Percentiles rank a stretch among this genome's conserved stretches.
These are phyloP conservation scores for Euthynnus affinis DNA, from an alignment of 2,797 vertebrate genomes.

Conservation along the genomic window DNA sequence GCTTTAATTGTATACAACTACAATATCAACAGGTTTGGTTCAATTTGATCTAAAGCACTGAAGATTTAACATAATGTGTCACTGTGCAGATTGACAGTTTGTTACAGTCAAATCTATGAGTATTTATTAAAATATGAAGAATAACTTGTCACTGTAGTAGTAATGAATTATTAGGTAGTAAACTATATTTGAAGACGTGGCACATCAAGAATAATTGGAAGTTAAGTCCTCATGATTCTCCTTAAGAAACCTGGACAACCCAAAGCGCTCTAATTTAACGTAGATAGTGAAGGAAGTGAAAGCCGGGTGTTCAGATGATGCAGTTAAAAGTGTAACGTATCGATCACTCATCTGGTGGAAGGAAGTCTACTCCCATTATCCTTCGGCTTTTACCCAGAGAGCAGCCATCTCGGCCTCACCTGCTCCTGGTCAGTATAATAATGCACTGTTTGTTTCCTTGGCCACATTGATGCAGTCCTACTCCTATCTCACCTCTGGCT, in stretches of 20 bases:
- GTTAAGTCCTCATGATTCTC: not conserved
- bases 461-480: conserved; percentile 54
- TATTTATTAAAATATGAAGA: not conserved
- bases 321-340: conserved; percentile 56
- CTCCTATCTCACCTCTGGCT: conserved; percentile 54
- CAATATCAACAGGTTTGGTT: not conserved
- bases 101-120: not conserved
- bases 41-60: not conserved
- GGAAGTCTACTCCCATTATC: conserved; percentile 81
- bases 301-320: conserved; percentile 19
- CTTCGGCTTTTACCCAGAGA: conserved; percentile 84
- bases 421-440: conserved; percentile 86
- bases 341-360: conserved; percentile 76
- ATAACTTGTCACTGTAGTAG: not conserved
- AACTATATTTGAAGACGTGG: too few relatives aligned
- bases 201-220: not conserved
- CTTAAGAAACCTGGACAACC: not conserved
- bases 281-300: not conserved
- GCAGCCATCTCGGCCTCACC: conserved; percentile 82
- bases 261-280: not conserved
- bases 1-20: not conserved
- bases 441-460: conserved; percentile 80
- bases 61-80: not conserved
- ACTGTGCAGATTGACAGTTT: not conserved
- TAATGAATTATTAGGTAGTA: too few relatives aligned